Percentiles rank a stretch among this genome's conserved stretches.
phyloP scores from a whole-genome alignment of 2,797 vertebrate species.

The Tragelaphus oryx region DNA sequence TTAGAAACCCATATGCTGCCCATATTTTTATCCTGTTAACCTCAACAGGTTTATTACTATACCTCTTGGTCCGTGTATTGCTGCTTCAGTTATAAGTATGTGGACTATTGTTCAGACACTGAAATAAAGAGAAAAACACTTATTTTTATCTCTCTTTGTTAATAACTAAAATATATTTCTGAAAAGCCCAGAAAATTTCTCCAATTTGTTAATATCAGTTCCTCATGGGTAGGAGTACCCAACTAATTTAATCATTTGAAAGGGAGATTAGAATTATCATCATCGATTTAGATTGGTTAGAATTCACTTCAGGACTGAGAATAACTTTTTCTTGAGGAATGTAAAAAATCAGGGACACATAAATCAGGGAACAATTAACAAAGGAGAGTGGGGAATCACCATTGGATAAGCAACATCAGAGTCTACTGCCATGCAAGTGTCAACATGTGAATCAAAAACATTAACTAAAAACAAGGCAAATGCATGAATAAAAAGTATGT shows the following conservation, averaged over 20 bases:
- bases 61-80: accelerated
- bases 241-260: background rate
- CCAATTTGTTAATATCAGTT: background rate
- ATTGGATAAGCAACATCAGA: background rate
- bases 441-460: background rate
- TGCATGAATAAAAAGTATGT: background rate
- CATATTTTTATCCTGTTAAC: background rate
- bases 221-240: background rate
- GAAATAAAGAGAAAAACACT: background rate
- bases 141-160: background rate
- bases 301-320: background rate
- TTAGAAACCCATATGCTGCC: background rate
- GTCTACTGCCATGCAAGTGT: too few relatives aligned
- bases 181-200: background rate
- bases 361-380: background rate
- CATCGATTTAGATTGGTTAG: background rate
- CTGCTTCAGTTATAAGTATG: background rate
- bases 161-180: background rate
- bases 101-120: background rate
- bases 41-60: background rate
- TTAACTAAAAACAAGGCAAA: background rate
- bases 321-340: background rate
- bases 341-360: background rate
- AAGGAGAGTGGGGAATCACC: background rate
- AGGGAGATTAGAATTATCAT: background rate